Evolutionary conservation across 2,888 invertebrate species (phyloP).

Genomic region (Macrosoma leucophasiata): DNA sequence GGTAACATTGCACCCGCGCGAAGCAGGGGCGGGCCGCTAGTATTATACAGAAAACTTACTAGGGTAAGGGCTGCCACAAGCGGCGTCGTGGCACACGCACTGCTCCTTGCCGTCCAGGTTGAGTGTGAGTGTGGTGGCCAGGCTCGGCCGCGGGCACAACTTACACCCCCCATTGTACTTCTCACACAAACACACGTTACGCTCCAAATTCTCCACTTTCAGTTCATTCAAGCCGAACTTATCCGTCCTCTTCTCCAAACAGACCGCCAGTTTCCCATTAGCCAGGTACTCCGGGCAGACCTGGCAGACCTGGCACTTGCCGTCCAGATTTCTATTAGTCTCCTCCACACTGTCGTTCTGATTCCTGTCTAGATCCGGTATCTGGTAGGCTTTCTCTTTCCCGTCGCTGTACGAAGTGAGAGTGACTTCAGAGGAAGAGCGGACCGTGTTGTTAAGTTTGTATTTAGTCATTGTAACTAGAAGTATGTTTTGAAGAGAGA

Average conservation of each 20-base stretch:
- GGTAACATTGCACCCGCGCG: too few relatives aligned
- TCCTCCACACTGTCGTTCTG: constrained; percentile 49
- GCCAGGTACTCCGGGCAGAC: constrained; percentile 48
- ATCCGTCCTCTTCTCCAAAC: constrained; percentile 46
- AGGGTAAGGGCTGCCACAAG: constrained; percentile 43
- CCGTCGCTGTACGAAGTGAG: constrained; percentile 54
- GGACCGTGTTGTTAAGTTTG: constrained; percentile 64
- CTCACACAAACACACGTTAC: constrained; percentile 59
- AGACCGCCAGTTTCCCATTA: constrained; percentile 46
- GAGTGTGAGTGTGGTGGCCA: constrained; percentile 40
- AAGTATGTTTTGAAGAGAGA: constrained; percentile 53
- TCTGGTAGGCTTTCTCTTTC: constrained; percentile 36
- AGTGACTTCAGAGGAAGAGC: constrained; percentile 58
- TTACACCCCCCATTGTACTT: constrained; percentile 66
- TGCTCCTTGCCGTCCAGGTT: constrained; percentile 41
- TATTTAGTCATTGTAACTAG: constrained; percentile 72
- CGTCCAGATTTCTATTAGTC: constrained; percentile 46
- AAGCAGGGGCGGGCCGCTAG: too few relatives aligned
- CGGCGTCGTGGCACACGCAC: constrained; percentile 47
- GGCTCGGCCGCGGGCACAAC: constrained; percentile 51
- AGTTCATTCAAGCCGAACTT: constrained; percentile 61
- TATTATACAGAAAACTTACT: too few relatives aligned
- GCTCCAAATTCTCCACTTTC: constrained; percentile 53
- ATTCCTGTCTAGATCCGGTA: constrained; percentile 42
- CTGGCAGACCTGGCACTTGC: constrained; percentile 48